A percentile compares a stretch with the other conserved stretches of the same genome.
Evolutionary conservation across 2,113 vertebrate genomes (phyloP).

Genomic region (Chitala chitala): DNA sequence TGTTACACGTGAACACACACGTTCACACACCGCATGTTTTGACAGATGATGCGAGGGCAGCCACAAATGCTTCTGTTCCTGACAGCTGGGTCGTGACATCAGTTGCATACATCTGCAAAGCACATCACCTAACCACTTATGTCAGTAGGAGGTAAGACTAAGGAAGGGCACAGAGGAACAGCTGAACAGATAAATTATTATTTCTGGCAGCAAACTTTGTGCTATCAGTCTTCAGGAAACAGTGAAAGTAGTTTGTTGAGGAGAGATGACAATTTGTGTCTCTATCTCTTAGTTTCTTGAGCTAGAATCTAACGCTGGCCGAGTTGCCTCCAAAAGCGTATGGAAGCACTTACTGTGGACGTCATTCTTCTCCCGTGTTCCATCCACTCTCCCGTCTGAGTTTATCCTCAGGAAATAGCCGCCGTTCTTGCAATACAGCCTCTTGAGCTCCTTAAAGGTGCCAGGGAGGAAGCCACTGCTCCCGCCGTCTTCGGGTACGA

Average conservation of each 20-base stretch:
- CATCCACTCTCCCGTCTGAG: conserved; percentile 85
- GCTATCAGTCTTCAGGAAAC: not conserved
- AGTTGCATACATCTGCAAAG: no score
- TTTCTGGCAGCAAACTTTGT: not conserved
- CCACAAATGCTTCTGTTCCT: not conserved
- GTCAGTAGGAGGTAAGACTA: not conserved
- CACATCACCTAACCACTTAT: not conserved
- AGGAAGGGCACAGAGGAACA: not conserved
- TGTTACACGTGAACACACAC: not conserved
- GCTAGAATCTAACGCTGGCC: no score
- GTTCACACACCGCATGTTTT: not conserved
- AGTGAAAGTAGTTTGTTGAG: not conserved
- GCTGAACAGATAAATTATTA: not conserved
- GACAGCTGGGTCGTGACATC: no score
- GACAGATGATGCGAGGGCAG: not conserved
- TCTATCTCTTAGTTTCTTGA: no score
- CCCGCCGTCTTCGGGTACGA: conserved; percentile 69
- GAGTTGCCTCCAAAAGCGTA: not conserved
- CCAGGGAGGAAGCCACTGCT: conserved; percentile 74
- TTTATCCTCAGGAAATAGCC: conserved; percentile 89
- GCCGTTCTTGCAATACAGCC: conserved; percentile 93
- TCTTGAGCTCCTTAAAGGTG: conserved; percentile 86
- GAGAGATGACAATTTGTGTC: not conserved
- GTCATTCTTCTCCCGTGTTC: conserved; percentile 90
- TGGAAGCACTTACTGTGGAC: conserved; percentile 75